These are phyloP conservation scores for Drosophila tropicalis DNA, from an alignment of 1,140 invertebrate species.

Conservation along the genomic window DNA sequence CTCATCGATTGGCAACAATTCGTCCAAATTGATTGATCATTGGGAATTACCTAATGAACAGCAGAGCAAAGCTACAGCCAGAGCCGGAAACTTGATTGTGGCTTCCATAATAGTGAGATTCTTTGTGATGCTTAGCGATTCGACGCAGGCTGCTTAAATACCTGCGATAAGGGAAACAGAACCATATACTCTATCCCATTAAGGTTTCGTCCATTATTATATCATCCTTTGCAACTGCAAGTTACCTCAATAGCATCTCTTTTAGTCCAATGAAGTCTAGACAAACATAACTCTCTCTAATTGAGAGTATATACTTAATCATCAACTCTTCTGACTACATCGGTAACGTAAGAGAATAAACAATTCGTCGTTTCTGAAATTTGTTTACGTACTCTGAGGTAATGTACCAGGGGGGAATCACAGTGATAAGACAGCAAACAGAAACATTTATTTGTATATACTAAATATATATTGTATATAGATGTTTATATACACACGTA, in stretches of 20 bases:
- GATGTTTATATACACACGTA: conserved; percentile 11
- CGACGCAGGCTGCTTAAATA: conserved; percentile 54
- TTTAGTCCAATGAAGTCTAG: no score
- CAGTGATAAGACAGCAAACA: conserved; percentile 46
- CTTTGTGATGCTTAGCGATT: not conserved
- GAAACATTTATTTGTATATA: conserved; percentile 1
- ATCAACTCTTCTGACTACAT: not conserved
- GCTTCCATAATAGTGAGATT: conserved; percentile 42
- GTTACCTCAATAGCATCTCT: no score
- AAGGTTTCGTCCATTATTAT: no score
- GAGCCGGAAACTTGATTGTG: conserved; percentile 43
- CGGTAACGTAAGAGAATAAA: not conserved
- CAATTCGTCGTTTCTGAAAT: not conserved
- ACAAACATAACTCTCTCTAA: no score
- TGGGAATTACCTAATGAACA: conserved; percentile 53
- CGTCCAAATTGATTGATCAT: not conserved
- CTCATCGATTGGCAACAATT: not conserved
- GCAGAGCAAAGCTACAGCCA: conserved; percentile 34
- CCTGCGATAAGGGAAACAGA: conserved; percentile 11
- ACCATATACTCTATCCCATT: not conserved
- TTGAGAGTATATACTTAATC: no score
- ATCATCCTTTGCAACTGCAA: no score
- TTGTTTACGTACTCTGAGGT: conserved; percentile 3
- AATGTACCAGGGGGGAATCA: conserved; percentile 45
- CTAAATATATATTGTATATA: not conserved